Evolutionary conservation across 2,888 invertebrate genomes (phyloP).

Genomic region (Blastobasis lacticolella): DNA sequence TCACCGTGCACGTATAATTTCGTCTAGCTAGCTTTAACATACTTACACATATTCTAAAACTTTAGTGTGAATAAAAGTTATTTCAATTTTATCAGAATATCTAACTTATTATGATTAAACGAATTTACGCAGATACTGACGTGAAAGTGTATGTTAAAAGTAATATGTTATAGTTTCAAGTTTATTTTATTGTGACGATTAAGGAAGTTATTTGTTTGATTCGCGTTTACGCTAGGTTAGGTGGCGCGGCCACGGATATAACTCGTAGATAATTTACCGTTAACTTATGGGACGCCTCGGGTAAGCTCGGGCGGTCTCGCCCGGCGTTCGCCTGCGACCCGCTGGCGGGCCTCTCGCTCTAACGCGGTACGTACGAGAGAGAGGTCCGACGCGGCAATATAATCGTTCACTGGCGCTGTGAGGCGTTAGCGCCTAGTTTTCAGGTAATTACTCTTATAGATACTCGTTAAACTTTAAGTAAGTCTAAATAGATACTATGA

Average conservation of each 20-base stretch:
- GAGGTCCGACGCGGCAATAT: background rate
- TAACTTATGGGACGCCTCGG: conserved; percentile 31
- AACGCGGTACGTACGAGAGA: background rate
- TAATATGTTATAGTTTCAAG: conserved; percentile 59
- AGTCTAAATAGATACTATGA: conserved; percentile 65
- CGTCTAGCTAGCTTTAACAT: conserved; percentile 53
- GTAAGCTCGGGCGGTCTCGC: background rate
- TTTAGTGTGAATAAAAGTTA: conserved; percentile 68
- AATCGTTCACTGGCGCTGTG: conserved; percentile 40
- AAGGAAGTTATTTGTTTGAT: conserved; percentile 60
- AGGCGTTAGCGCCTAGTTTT: conserved; percentile 37
- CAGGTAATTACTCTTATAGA: conserved; percentile 50
- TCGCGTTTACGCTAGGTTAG: conserved; percentile 68
- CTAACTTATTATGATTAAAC: conserved; percentile 59
- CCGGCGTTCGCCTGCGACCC: background rate
- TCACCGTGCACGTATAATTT: conserved; percentile 59
- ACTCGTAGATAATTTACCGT: conserved; percentile 47
- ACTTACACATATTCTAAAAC: conserved; percentile 66
- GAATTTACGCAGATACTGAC: conserved; percentile 58
- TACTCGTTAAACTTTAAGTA: conserved; percentile 58
- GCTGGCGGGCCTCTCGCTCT: background rate
- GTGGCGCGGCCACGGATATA: conserved; percentile 62
- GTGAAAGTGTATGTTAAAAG: conserved; percentile 44
- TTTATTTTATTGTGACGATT: conserved; percentile 65
- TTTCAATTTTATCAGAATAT: conserved; percentile 70